Conservation (phyloP, 2,888 invertebrate genomes). For the Alsophila aescularia region DNA sequence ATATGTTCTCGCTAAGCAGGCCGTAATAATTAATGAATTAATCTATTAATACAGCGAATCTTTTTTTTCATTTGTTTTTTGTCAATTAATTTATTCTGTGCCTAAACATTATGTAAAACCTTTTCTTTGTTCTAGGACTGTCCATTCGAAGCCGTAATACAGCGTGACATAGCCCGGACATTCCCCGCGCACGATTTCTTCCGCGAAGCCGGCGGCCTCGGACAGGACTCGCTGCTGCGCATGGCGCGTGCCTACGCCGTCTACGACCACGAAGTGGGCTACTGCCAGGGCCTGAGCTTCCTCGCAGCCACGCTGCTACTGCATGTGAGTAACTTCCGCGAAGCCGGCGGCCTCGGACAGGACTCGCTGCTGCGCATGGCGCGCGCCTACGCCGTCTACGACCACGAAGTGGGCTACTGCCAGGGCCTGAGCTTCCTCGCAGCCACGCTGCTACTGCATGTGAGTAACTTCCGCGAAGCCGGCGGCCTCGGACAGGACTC, state of each 20-base stretch:
- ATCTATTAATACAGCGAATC: too few relatives aligned
- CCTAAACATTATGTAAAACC: neutral
- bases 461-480: conserved; percentile 84
- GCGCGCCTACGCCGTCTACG: conserved; percentile 98
- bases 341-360: conserved; percentile 97
- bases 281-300: conserved; percentile 99
- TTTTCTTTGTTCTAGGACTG: conserved; percentile 88
- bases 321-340: conserved; percentile 92
- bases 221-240: conserved; percentile 97
- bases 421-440: conserved; percentile 99
- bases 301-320: conserved; percentile 97
- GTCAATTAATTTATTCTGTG: too few relatives aligned
- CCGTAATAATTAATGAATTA: too few relatives aligned
- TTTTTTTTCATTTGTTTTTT: too few relatives aligned
- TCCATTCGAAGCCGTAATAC: conserved; percentile 96
- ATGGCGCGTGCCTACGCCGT: conserved; percentile 99
- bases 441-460: conserved; percentile 97
- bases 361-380: conserved; percentile 98
- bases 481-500: conserved; percentile 98
- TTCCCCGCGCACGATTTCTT: conserved; percentile 99
- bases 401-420: conserved; percentile 99
- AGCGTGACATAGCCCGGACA: conserved; percentile 98
- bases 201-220: conserved; percentile 96
- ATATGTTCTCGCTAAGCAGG: too few relatives aligned
- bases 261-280: conserved; percentile 98